Base-by-base conservation (phyloP, 2,888 invertebrate genomes). In the Sesia bembeciformis region DNA sequence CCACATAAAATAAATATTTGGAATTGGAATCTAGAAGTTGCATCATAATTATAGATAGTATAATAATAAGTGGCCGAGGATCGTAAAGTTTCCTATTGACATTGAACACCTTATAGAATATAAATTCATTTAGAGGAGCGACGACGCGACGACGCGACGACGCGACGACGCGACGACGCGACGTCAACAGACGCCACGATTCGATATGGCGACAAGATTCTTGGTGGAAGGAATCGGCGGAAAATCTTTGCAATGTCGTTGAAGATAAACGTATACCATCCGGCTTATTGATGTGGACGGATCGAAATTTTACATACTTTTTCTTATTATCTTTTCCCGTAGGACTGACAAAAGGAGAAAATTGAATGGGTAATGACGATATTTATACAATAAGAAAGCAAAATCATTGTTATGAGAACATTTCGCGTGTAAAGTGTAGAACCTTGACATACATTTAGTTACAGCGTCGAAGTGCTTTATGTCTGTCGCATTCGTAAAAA, bases 391-490 rank as follows among this genome's bases (percentile, higher is more conserved):
- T 46, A 46, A 46, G 23, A 23, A 23, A 23, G 43, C 8, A 8
- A 5, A 8, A 46, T 6, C 43, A 46, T 46, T 46, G 46, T n/a
- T 46, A 8, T 46, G 46, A 46, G 23, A 8, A 23, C 23, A 23
- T 23, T 23, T 8, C 46, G 46, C 46, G 23, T 46, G 46, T 46
- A 53, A 58, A 54, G 54, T 56, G 53, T 53, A 54, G 54, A 49
- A 66, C 84, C 84, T 79, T 85, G 84, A 81, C 84, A 83, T 58
- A 75, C 63, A 72, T 78, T 60, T 55, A 55, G 56, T 61, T 60
- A 55, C 58, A 40, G 54, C 57, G 64, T 63, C 69, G 69, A 76
- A 74, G 71, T 72, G 68, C 59, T 68, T 63, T 70, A 69, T 63
- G 67, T 66, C 73, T 73, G 62, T 64, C 61, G 56, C 55, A 63